Evolutionary conservation across 2,113 vertebrate genomes (phyloP).

Genomic region (Bambusicola thoracicus): DNA sequence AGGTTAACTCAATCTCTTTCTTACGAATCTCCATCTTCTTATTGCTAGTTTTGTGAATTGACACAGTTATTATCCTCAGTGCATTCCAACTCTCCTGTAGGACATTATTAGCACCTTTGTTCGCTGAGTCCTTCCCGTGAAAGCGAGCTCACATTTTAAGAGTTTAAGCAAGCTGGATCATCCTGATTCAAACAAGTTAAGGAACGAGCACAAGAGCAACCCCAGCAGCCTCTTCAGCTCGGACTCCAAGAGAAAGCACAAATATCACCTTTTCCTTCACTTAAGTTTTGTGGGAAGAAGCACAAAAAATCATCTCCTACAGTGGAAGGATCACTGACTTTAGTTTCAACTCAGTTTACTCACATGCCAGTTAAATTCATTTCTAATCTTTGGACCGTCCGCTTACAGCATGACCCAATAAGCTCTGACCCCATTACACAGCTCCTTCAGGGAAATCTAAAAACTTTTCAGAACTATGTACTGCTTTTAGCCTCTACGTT

Average conservation of each 20-base stretch:
- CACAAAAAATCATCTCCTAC: background rate
- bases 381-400: constrained; percentile 16
- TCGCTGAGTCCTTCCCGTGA: constrained; percentile 19
- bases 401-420: constrained; percentile 33
- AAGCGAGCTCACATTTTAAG: constrained; percentile 1
- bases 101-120: constrained; percentile 45
- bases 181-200: background rate
- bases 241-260: background rate
- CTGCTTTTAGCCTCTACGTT: background rate
- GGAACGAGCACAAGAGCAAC: background rate
- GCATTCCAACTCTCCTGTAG: constrained; percentile 6
- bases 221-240: background rate
- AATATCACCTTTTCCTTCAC: background rate
- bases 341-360: constrained; percentile 5
- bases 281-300: background rate
- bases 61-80: constrained; percentile 15
- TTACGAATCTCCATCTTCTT: background rate
- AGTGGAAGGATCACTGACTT: background rate
- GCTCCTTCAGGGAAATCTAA: background rate
- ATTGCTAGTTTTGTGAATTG: background rate
- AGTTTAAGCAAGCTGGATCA: background rate
- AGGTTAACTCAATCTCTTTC: background rate
- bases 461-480: background rate
- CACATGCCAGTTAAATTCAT: constrained; percentile 3
- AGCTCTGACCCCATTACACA: constrained; percentile 41